These are phyloP conservation scores for Rhopalosiphum padi DNA, from an alignment of 1,140 invertebrate species.

Conservation along the genomic window DNA sequence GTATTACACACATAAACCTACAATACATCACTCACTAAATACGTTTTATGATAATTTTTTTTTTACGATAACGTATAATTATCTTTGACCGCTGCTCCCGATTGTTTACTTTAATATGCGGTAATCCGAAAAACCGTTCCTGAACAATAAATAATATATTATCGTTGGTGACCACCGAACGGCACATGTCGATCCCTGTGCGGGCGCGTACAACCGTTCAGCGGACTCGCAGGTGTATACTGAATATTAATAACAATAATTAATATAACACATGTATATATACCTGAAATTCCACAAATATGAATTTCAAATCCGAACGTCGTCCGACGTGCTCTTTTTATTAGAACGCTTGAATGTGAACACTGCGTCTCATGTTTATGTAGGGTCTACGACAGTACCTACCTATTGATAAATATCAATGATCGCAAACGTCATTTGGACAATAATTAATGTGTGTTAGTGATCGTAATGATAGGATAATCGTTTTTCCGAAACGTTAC, in stretches of 20 bases:
- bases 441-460: background rate
- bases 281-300: background rate
- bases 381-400: no score
- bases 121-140: slow-evolving; percentile 7
- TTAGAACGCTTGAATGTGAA: background rate
- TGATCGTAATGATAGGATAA: background rate
- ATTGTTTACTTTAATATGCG: background rate
- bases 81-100: background rate
- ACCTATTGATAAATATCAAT: background rate
- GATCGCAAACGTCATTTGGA: background rate
- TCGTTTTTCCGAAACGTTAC: background rate
- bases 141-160: background rate
- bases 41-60: background rate
- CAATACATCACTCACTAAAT: background rate
- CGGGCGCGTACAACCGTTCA: background rate
- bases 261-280: background rate
- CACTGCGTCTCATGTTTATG: no score
- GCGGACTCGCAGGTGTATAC: background rate
- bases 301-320: background rate
- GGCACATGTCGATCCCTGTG: background rate
- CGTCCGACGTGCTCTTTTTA: background rate
- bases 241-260: background rate
- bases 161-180: background rate
- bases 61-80: background rate
- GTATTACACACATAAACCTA: background rate